Base-by-base conservation (phyloP, 2,888 invertebrate genomes). In the Cryptus armator region DNA sequence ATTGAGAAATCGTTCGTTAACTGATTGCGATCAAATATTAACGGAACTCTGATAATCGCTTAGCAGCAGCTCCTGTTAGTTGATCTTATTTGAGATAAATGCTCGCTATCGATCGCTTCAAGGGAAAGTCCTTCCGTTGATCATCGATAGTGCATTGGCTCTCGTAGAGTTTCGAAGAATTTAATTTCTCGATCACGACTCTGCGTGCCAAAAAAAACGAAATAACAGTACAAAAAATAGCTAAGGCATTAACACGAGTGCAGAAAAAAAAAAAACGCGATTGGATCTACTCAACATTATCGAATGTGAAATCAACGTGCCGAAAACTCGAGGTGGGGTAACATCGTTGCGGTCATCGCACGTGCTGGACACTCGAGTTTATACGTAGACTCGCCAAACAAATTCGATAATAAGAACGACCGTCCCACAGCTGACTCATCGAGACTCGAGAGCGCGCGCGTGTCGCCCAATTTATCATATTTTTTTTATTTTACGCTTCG, bases 381-480 rank as follows among this genome's bases (percentile, higher is more conserved):
- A 51, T 53, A 59, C 59, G 56, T 56, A 44, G 44, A 72, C 56
- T 44, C 6, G 72, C 24, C n/a, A 32, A 12, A 62, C 32, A 62
- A 14, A 32, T 29, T 32, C 62, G 72, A 44, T 44, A 72, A 56
- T 24, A 72, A 56, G 56, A 62, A 70, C 72, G 56, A 72, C 43
- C 44, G 12, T 62, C 29, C 29, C 53, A 32, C 70, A 56, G 59
- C 72, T 62, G 78, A 83, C 64, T 83, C 68, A 79, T 79, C 74
- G 70, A 51, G 9, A n/a, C 48, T 29, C 53, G 24, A 51, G 67
- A 67, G 79, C 46, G 70, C 74, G 66, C 66, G 76, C 67, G 84
- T 80, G 76, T 71, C 80, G 48, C 51, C 76, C 3, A 51, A 79
- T 76, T 70, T 43, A 67, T 67, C 76, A 32, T 51, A n/a, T 24